These are phyloP conservation scores for Plodia interpunctella DNA, from an alignment of 1,140 invertebrate species.

Conservation along the genomic window DNA sequence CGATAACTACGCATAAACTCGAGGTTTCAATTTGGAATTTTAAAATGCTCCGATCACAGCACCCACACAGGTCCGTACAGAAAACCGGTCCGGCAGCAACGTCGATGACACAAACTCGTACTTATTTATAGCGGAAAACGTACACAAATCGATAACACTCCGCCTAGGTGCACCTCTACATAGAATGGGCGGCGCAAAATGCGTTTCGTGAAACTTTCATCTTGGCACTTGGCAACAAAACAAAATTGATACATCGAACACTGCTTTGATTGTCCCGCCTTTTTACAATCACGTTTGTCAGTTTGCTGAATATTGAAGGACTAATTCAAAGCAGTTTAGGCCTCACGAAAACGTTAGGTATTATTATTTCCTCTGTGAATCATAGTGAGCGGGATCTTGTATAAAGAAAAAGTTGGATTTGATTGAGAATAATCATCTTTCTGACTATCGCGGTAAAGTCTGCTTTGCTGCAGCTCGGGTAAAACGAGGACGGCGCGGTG, in stretches of 20 bases:
- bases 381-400: conserved; percentile 48
- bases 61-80: conserved; percentile 49
- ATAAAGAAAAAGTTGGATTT: conserved; percentile 35
- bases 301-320: conserved; percentile 16
- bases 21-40: conserved; percentile 47
- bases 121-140: conserved; percentile 73
- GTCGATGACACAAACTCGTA: conserved; percentile 67
- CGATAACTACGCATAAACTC: conserved; percentile 29
- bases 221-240: conserved; percentile 21
- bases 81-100: conserved; percentile 49
- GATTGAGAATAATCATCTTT: conserved; percentile 52
- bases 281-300: conserved; percentile 32
- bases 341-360: conserved; percentile 31
- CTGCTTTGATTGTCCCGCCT: conserved; percentile 40
- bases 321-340: conserved; percentile 10
- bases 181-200: conserved; percentile 36
- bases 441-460: conserved; percentile 56
- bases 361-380: conserved; percentile 69
- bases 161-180: conserved; percentile 43
- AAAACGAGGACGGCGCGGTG: conserved; percentile 65
- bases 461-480: conserved; percentile 45
- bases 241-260: conserved; percentile 20
- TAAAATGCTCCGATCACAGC: conserved; percentile 35
- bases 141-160: conserved; percentile 70
- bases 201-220: conserved; percentile 36